Evolutionary conservation across 1,140 invertebrate genomes (phyloP), one percentile per base, ranked within the genome.

Genomic region (Goniozus legneri): DNA sequence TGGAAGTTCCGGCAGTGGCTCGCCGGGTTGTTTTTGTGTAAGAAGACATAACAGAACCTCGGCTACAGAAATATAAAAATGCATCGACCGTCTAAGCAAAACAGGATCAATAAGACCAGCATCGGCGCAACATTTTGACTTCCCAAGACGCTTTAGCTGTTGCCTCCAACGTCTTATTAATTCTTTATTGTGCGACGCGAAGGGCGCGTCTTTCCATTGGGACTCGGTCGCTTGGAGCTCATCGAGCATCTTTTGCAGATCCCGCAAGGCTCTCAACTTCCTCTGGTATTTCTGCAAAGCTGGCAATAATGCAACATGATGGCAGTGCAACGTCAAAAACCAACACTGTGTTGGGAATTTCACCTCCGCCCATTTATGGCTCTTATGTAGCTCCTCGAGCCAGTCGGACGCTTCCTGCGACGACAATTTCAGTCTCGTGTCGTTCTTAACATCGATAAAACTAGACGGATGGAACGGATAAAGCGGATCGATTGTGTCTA

Each of bases 281-380:
- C 90, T 79, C 60, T 92, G 88, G 67, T 97, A 93, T 40, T 90
- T 91, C 62, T 92, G 86, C 14, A 94, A 80, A 2, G 89, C 85
- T 2, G 95, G 94, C 50, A 96, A 77, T 19, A 97, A 79, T 18
- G 91, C 87, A 31, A 98, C 79, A 67, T 97, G 92, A 75, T 97
- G 92, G 65, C 88, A 90, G 67, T 95, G 91, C 10, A 98, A 77
- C 0, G 95, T 97, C 20, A 98, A 75, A 73, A 96, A 97, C 90
- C 95, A 98, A 68, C 95, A 97, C 56, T 96, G 90, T 0, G 95
- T 97, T 19, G 91, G 87, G 74, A 98, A 98, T 64, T 95, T 97
- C 0, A 86, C 80, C 42, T 91, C 86, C 30, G 81, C 80, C 84
- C 86, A 89, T 34, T 75, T 72, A 60, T 83, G 79, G 13, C 57